Evolutionary conservation across 2,797 vertebrate species (phyloP), one percentile per base, ranked within the genome.

Genomic region (Melanogrammus aeglefinus): DNA sequence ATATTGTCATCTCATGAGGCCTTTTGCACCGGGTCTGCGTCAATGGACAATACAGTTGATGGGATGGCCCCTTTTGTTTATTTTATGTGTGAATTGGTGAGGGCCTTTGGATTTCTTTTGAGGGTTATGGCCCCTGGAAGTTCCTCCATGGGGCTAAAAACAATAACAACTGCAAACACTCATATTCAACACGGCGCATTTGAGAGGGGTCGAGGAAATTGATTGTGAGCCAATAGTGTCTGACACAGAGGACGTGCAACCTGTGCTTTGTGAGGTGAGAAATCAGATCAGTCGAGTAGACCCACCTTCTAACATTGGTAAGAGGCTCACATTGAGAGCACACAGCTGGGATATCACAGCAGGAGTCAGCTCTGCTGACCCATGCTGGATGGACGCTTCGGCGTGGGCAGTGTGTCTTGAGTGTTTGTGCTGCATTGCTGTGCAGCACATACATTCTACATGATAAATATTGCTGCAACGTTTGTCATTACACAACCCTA

Each of bases 181-280:
- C 10, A 21, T n/a, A 66, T 27, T 27, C 63, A 66, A 66, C n/a
- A 27, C 7, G 63, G 63, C 63, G 27, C 63, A n/a, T 63, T 21
- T 21, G 8, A 21, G 63, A 66, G 63, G 63, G n/a, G n/a, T 24
- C 12, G 27, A 27, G 63, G 57, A 31, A 78, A 39, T 63, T 82
- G 57, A 79, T 73, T 75, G 70, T 10, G 82, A 66, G 41, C 72
- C 76, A 70, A 73, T 66, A 13, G 74, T 73, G 71, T 79, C 47
- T 69, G 35, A 75, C 70, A 66, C 39, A 1, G 70, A 70, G 75
- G 78, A 35, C 29, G 74, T 79, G 63, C 35, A 51, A 74, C n/a
- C 69, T 75, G 63, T 6, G 78, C 79, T 63, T 79, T 27, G 71
- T 73, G 38, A 77, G 74, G 72, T 73, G 75, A 66, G 33, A 75